Evolutionary conservation across 1,140 invertebrate species (phyloP), one percentile per base, ranked within the genome.

Genomic region (Himalopsyche phryganea): DNA sequence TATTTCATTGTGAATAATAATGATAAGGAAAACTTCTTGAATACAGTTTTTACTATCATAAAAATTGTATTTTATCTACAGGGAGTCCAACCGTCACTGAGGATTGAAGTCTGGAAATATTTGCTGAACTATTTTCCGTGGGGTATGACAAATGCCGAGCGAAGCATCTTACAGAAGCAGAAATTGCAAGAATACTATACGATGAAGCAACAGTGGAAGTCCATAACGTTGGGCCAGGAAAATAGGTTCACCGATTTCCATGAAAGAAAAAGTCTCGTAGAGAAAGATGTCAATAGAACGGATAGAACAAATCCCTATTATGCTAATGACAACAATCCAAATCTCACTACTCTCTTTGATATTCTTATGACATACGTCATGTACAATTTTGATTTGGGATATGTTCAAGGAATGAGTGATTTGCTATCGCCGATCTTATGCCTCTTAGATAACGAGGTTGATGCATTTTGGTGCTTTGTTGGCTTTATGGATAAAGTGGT

Each of bases 351-450:
- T 14, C 74, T 99, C 1, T 85, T 90, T 66, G 92, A 98, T 68
- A 93, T 99, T 68, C 79, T 99, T 1, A 96, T 98, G 92, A 98
- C 96, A 0, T 99, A 98, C 73, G 89, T 95, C n/a, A 98, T 99
- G 96, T 98, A 98, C 71, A 98, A 99, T 77, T 99, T 99, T 77
- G 96, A 99, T 79, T 77, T 99, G 57, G 96, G 95, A 66, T 94
- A 94, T 67, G 91, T 95, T 1, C 91, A 93, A 74, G 92, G 97
- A 13, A 99, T 99, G 97, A 96, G 92, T 68, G 97, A 99, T 78
- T 80, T 99, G 41, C 76, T 98, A 28, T 91, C 94, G 13, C 96
- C 96, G 1, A 88, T 99, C 64, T 78, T 98, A 23, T 86, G 90
- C 69, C 82, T 98, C 10, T 85, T 96, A 81, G 83, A 91, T 54